Conservation (phyloP, 2,888 invertebrate species). For the Agapetus fuscipes region DNA sequence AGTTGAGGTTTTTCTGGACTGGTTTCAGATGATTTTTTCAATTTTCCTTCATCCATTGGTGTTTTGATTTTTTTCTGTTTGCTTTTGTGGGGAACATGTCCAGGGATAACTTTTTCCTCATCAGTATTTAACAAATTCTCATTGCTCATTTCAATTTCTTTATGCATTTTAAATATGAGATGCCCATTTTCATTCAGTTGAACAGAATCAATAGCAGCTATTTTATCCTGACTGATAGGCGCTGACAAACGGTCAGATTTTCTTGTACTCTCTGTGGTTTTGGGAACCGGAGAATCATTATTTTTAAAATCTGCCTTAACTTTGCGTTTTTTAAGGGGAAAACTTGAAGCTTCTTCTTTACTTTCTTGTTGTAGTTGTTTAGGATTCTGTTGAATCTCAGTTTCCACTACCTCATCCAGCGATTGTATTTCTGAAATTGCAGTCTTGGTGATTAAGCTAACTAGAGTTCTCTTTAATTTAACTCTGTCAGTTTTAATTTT, state of each 20-base stretch:
- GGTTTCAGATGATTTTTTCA: too few species aligned
- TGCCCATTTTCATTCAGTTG: slow-evolving; percentile 21
- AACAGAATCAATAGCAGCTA: slow-evolving; percentile 18
- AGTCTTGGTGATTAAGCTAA: not conserved
- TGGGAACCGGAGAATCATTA: not conserved
- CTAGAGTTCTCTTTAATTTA: too few species aligned
- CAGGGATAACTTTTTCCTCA: too few species aligned
- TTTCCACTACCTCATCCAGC: not conserved
- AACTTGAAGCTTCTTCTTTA: not conserved
- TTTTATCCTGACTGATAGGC: slow-evolving; percentile 10
- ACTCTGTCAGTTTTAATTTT: too few species aligned
- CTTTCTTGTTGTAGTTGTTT: too few species aligned
- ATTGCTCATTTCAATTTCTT: slow-evolving; percentile 7
- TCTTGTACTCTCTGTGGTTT: slow-evolving; percentile 3
- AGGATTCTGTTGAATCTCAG: too few species aligned
- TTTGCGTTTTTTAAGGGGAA: slow-evolving; percentile 12
- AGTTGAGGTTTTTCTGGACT: too few species aligned
- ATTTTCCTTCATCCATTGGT: too few species aligned
- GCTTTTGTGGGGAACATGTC: too few species aligned
- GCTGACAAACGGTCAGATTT: slow-evolving; percentile 14
- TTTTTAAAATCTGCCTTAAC: not conserved
- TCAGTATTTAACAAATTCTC: too few species aligned
- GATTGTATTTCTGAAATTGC: not conserved
- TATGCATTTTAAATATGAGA: slow-evolving; percentile 20
- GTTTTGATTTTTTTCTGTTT: too few species aligned